phyloP scores from a whole-genome alignment of 2,113 vertebrate species.

The human (Homo sapiens) region GRCh38 chr4:7513501-7514000 shows the following conservation, averaged over 20 bases:
- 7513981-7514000: not conserved
- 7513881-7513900: not conserved
- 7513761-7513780: not conserved
- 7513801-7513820: slow-evolving; percentile 53
- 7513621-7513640: accelerated
- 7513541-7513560: too few relatives aligned
- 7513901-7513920: accelerated
- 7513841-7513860: not conserved
- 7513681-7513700: not conserved
- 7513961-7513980: accelerated
- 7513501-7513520: accelerated
- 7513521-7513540: not conserved
- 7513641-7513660: not conserved
- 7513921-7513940: accelerated
- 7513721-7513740: not conserved
- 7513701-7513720: not conserved
- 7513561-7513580: not conserved
- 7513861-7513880: not conserved
- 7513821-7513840: not conserved
- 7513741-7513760: not conserved
- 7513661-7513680: accelerated
- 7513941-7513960: accelerated
- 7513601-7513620: not conserved
- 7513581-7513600: not conserved
- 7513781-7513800: not conserved